phyloP scores from a whole-genome alignment of 30 jellyfish, hydroid and myxozoan genomes.

The Cassiopea xamachana region DNA sequence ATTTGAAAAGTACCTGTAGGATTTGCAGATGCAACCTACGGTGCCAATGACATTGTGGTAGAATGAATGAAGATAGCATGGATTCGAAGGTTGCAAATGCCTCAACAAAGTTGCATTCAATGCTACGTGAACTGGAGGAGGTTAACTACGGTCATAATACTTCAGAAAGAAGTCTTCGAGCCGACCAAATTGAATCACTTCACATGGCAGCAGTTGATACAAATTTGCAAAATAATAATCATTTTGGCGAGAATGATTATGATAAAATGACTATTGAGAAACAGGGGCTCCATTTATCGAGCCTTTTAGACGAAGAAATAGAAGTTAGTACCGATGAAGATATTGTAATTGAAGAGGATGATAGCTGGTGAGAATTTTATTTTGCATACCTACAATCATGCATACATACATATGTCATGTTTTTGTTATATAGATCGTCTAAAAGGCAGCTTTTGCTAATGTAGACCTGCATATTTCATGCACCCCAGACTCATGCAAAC shows the following conservation, averaged over 20 bases:
- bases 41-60: not conserved
- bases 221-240: not conserved
- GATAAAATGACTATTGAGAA: not conserved
- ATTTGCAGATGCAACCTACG: not conserved
- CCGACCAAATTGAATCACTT: not conserved
- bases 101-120: conserved; percentile 48
- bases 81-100: conserved; percentile 51
- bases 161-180: not conserved
- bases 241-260: not conserved
- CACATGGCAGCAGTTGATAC: not conserved
- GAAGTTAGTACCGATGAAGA: conserved; percentile 39
- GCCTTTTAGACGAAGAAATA: conserved; percentile 33
- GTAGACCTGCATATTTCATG: too few species aligned
- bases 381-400: not conserved
- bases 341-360: conserved; percentile 52
- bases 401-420: not conserved
- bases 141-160: conserved; percentile 64
- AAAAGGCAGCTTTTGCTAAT: not conserved
- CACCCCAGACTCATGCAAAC: not conserved
- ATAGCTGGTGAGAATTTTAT: conserved; percentile 49
- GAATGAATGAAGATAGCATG: not conserved
- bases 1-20: not conserved
- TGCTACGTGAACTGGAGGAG: conserved; percentile 75
- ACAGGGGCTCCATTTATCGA: not conserved
- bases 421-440: not conserved